Evolutionary conservation across 35 echinoderm and acorn worm species (phyloP).

Genomic region (Ophiothrix spiculata): DNA sequence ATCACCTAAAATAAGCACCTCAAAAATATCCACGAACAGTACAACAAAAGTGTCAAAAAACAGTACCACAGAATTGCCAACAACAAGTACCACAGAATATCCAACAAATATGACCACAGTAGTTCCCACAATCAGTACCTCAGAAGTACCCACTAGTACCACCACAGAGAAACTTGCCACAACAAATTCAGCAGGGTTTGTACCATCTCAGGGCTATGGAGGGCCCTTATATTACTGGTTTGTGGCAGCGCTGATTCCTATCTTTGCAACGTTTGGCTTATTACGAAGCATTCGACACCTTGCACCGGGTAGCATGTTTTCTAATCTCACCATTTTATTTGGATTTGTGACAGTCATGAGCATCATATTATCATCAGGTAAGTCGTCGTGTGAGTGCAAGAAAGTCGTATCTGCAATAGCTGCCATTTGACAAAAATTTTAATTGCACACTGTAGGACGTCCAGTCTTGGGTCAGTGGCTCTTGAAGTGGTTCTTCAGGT

Average conservation of each 20-base stretch:
- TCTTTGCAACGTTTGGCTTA: conserved; percentile 70
- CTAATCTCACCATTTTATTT: conserved; percentile 60
- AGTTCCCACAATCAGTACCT: too few relatives aligned
- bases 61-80: background rate
- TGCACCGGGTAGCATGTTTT: conserved; percentile 70
- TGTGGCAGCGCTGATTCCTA: conserved; percentile 64
- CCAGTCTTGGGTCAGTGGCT: too few relatives aligned
- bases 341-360: conserved; percentile 50
- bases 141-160: too few relatives aligned
- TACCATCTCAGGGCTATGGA: background rate
- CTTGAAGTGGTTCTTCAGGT: too few relatives aligned
- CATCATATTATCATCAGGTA: too few relatives aligned
- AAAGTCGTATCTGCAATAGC: too few relatives aligned
- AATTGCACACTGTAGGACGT: too few relatives aligned
- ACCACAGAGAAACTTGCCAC: too few relatives aligned
- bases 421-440: too few relatives aligned
- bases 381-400: too few relatives aligned
- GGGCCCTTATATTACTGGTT: conserved; percentile 29
- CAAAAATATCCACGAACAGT: too few relatives aligned
- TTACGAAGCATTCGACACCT: conserved; percentile 65
- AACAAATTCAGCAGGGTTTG: background rate
- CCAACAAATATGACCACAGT: conserved; percentile 1
- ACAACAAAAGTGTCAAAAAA: background rate
- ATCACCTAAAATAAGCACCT: background rate
- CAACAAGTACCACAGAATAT: background rate